Evolutionary conservation across 2,797 vertebrate species (phyloP), one percentile per base, ranked within the genome.

Genomic region (Peromyscus attwateri): DNA sequence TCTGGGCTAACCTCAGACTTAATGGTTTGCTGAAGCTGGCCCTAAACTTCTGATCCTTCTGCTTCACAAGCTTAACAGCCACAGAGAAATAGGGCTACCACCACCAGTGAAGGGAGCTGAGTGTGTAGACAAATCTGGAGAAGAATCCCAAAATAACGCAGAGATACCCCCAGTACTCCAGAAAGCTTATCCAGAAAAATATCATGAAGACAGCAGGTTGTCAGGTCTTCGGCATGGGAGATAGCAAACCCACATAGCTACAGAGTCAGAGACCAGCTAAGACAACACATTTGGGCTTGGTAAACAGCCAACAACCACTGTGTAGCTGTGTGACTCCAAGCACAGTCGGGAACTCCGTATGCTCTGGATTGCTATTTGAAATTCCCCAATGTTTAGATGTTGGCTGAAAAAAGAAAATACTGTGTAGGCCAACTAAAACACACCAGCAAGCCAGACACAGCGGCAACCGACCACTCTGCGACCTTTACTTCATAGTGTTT

Each of bases 341-440:
- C 23, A 5, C 11, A 13, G 73, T 27, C 92, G 37, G 62, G 13
- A 43, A 70, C 76, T 90, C 83, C 57, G 73, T 83, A 68, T 70
- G 81, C 95, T 82, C 66, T 17, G 16, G 55, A 40, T 19, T 87
- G n/a, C 80, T 93, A 70, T 85, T 80, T 95, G 82, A 95, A 95
- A 83, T 87, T 77, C 27, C 84, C 49, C 60, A 57, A 2, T 91
- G 94, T 94, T 95, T 85, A 92, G 89, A 89, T 46, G 10, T 91
- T 94, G 81, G 40, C 77, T 95, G 21, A 34, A 83, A 77, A 60
- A 64, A 71, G 62, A 82, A 68, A 89, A 83, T 25, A 84, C 1
- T 9, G 34, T 75, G 31, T n/a, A n/a, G 6, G 62, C 81, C 96
- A 89, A 95, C 93, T 23, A 96, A 82, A 91, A 81, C 89, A 71